Evolutionary conservation across 2,797 vertebrate species (phyloP), one percentile per base, ranked within the genome.

Genomic region (Tragelaphus oryx): DNA sequence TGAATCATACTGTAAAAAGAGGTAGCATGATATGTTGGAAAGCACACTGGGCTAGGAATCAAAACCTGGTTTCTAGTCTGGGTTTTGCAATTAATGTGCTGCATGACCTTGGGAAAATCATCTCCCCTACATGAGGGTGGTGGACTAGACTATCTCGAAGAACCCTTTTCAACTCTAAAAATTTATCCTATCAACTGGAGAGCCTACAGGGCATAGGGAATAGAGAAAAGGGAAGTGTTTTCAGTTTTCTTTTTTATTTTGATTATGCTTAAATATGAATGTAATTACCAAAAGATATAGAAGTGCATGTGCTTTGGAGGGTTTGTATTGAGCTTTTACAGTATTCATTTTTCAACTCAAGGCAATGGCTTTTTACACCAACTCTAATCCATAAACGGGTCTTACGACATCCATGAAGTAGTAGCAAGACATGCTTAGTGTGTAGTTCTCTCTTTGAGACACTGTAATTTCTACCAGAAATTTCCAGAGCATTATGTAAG

Each of bases 401-500:
- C 95, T 97, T 93, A 88, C 0, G 50, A 94, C 81, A 87, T 96
- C 87, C 81, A 93, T 95, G 93, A 95, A 95, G 59, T 96, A 95
- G 95, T 96, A 94, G 93, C 94, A 96, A 95, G 97, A 97, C 94
- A 97, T 95, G 93, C 96, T 95, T 95, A 88, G 71, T 94, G 83
- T 95, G 83, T 96, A 80, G 92, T 94, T 96, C 95, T 96, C 95
- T 97, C 95, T 96, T 90, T 96, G 94, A 96, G 96, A 96, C 95
- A 94, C 96, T 95, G 89, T 97, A 95, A 96, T 97, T 97, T 97
- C 90, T 97, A 94, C 89, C 75, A 97, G 76, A 44, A 71, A 87
- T 98, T 97, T 97, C 97, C 98, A 97, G 96, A 97, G 93, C 96
- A 97, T 96, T 97, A 95, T 98, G 86, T 97, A 95, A 96, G 93